These are phyloP conservation scores for Eubucco bourcierii DNA, from an alignment of 2,113 vertebrate genomes.

Conservation along the genomic window DNA sequence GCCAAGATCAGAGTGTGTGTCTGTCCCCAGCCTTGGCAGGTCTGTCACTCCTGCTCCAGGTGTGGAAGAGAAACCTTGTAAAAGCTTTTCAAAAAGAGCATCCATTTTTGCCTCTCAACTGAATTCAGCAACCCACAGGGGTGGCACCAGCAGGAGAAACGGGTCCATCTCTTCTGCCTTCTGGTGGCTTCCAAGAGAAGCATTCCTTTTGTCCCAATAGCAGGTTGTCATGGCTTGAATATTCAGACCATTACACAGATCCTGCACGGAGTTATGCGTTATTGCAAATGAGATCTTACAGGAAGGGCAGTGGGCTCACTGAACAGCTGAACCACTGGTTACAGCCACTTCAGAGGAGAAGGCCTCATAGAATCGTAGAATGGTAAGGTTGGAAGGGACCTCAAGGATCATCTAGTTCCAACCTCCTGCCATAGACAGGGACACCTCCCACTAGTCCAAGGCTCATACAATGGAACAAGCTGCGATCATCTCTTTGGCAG, in stretches of 20 bases:
- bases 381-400: no score
- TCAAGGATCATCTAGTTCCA: no score
- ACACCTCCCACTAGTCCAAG: no score
- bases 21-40: neutral
- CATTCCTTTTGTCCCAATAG: neutral
- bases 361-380: no score
- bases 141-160: neutral
- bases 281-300: neutral
- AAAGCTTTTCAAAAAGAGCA: neutral
- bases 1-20: neutral
- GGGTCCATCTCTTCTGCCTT: neutral
- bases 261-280: neutral
- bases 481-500: neutral
- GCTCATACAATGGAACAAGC: no score
- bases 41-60: neutral
- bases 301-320: neutral
- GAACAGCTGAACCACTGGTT: neutral
- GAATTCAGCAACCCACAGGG: accelerated
- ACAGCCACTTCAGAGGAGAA: neutral
- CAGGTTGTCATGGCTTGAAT: no score
- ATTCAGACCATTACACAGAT: no score
- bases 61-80: neutral
- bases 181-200: neutral
- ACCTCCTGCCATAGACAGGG: no score
- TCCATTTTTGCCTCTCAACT: neutral